Conservation (phyloP, 2,113 vertebrate species). For the Ictalurus furcatus region DNA sequence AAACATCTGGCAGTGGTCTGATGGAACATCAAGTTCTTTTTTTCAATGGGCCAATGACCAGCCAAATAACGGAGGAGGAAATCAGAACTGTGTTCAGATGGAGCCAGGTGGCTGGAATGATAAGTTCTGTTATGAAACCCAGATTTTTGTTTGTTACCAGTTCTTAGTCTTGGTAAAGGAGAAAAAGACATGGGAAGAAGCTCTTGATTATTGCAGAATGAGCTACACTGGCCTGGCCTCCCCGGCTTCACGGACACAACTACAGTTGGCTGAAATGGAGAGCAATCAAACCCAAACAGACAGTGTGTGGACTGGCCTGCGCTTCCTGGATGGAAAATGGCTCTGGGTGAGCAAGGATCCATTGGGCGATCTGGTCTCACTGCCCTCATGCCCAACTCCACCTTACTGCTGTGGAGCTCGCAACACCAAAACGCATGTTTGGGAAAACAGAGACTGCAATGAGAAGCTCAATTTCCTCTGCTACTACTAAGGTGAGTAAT, state of each 20-base stretch:
- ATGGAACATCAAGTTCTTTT: slow-evolving; percentile 12
- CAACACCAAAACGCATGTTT: not conserved
- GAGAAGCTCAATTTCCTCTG: slow-evolving; percentile 60
- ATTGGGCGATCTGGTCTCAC: not conserved
- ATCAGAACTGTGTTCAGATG: not conserved
- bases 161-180: slow-evolving; percentile 35
- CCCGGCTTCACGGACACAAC: not conserved
- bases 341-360: slow-evolving; percentile 23
- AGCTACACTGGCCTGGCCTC: slow-evolving; percentile 35
- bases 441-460: slow-evolving; percentile 56
- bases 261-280: not conserved
- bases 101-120: not conserved
- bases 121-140: fast-evolving
- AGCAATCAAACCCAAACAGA: not conserved
- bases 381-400: slow-evolving; percentile 46
- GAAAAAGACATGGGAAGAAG: slow-evolving; percentile 46
- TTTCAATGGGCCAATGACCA: not conserved
- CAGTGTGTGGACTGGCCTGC: slow-evolving; percentile 42
- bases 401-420: slow-evolving; percentile 52
- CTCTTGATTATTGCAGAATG: slow-evolving; percentile 16
- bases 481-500: not conserved
- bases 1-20: slow-evolving; percentile 35
- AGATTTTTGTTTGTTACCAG: slow-evolving; percentile 14
- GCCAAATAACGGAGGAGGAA: not conserved
- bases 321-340: slow-evolving; percentile 31